Evolutionary conservation across 2,113 vertebrate genomes (phyloP).

Genomic region (Isichthys henryi): DNA sequence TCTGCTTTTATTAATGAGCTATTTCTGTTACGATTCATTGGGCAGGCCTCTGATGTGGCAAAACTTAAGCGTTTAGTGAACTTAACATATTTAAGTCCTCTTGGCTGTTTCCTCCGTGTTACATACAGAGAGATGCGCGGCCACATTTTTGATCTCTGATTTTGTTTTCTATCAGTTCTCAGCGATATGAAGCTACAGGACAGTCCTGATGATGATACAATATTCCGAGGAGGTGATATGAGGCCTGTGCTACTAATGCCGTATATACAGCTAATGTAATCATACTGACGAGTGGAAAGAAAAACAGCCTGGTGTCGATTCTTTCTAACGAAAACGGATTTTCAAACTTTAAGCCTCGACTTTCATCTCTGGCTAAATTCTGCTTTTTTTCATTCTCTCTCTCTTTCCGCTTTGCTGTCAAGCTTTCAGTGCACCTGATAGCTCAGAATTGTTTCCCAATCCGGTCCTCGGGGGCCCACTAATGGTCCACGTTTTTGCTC

Average conservation of each 20-base stretch:
- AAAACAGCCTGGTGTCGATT: neutral
- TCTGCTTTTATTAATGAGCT: neutral
- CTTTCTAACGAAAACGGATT: neutral
- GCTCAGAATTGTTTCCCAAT: neutral
- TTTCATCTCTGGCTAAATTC: neutral
- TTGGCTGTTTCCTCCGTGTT: neutral
- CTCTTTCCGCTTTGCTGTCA: neutral
- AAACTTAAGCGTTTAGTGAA: neutral
- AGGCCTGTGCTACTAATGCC: neutral
- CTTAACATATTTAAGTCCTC: neutral
- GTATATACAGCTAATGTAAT: neutral
- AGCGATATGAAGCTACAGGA: neutral
- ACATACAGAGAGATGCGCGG: neutral
- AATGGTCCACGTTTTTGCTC: neutral
- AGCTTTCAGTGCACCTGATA: neutral
- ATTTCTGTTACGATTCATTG: neutral
- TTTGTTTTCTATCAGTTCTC: neutral
- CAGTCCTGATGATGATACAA: neutral
- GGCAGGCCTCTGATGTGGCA: neutral
- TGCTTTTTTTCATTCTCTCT: neutral
- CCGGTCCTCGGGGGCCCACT: neutral
- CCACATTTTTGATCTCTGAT: neutral
- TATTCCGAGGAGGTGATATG: neutral
- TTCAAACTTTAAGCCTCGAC: neutral
- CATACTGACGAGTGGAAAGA: neutral